phyloP scores from a whole-genome alignment of 2,888 invertebrate species.

The Spialia ferax region DNA sequence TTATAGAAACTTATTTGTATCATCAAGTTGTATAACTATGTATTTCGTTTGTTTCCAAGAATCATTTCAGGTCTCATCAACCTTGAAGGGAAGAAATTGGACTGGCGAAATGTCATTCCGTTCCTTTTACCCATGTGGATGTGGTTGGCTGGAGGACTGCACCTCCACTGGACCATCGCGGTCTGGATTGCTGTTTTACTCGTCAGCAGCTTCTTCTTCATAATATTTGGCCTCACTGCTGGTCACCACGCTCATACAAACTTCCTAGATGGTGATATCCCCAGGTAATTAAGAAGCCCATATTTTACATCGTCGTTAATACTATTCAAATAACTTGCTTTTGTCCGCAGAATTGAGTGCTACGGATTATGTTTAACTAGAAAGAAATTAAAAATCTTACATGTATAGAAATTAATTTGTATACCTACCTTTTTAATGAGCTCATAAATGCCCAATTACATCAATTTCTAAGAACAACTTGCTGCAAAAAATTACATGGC shows the following conservation, averaged over 20 bases:
- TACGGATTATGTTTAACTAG: too few relatives aligned
- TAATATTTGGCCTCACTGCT: conserved; percentile 90
- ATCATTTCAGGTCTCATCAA: conserved; percentile 50
- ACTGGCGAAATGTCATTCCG: conserved; percentile 60
- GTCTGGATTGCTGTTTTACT: conserved; percentile 86
- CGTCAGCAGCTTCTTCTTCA: conserved; percentile 87
- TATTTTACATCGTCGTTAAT: too few relatives aligned
- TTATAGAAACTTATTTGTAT: background rate
- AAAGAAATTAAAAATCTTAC: too few relatives aligned
- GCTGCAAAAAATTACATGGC: too few relatives aligned
- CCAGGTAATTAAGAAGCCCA: conserved; percentile 81
- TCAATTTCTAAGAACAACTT: too few relatives aligned
- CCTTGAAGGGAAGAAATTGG: conserved; percentile 60
- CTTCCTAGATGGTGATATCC: conserved; percentile 93
- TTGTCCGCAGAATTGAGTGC: too few relatives aligned
- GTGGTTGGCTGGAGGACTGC: conserved; percentile 67
- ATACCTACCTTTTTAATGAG: too few relatives aligned
- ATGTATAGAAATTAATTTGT: too few relatives aligned
- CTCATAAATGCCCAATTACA: too few relatives aligned
- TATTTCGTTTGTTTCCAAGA: conserved; percentile 54
- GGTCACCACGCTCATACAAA: conserved; percentile 94
- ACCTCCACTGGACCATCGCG: conserved; percentile 64
- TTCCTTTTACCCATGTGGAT: conserved; percentile 76
- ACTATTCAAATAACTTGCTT: too few relatives aligned
- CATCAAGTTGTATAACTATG: background rate